Evolutionary conservation across 1,140 invertebrate species (phyloP), one percentile per base, ranked within the genome.

Genomic region (Pachyrhynchus sulphureomaculatus): DNA sequence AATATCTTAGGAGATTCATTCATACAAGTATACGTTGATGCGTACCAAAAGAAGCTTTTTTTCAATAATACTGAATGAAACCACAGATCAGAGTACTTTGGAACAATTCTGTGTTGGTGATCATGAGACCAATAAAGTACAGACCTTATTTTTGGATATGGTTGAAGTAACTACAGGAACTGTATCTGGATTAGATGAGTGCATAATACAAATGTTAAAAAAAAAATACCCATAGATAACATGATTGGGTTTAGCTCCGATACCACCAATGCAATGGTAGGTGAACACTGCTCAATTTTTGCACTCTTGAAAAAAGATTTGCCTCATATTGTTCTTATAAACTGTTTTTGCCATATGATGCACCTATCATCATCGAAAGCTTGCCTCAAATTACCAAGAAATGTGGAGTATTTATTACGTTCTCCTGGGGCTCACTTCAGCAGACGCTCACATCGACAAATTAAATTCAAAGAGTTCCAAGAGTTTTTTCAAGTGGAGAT

Each of bases 181-280:
- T 53, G 65, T 67, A 33, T 44, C 49, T 23, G 52, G 48, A 12
- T 56, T 73, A 20, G 62, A 36, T 44, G 33, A 53, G 21, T 10
- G 26, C n/a, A 53, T 72, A 26, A 58, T 58, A 58, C 32, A 57
- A 32, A 52, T 33, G 26, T 23, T 74, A 34, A 21, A 15, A 63
- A 66, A 33, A 56, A 65, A 36, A 71, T 73, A 59, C 70, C 67
- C 17, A 37, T 69, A 20, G 12, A 39, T 41, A 75, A 76, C 29
- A 59, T 72, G 23, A 63, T 75, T 24, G 74, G 69, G 18, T 75
- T 75, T 60, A 64, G 64, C 32, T 68, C 68, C n/a, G 75, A 76
- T 55, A 75, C 72, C 4, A 71, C 69, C 3, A 75, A 72, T 65
- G 68, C 65, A 6, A 76, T 75, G 75, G 64, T 72, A 18, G 73